Base-by-base conservation (phyloP, 1,140 invertebrate species). In the Brachionus rubens region DNA sequence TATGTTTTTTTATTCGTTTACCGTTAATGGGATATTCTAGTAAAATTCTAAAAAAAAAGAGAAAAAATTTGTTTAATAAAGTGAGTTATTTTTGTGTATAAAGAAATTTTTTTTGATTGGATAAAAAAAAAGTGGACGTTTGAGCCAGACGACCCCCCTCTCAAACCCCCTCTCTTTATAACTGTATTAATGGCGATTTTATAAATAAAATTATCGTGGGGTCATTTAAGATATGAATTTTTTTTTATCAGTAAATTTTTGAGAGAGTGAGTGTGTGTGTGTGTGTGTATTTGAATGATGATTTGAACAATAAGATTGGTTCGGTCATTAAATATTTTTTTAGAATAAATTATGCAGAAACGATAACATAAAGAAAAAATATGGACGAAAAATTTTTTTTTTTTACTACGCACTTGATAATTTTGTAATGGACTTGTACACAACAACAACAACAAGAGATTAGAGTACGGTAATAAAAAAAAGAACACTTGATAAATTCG, bases 161-260 rank as follows among this genome's bases (percentile, higher is more conserved):
- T 4, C 24, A 16, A 26, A 6, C 19, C 28, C 14, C 24, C 40
- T 3, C 9, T 24, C 12, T 68, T 14, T 30, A 46, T 47, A 68
- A 68, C 62, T 46, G 40, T 46, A 46, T 28, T 47, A 43, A 68
- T 47, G 62, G 40, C 62, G 43, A 68, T 46, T 46, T 67, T 4
- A 4, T 48, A n/a, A 48, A 48, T 6, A 48, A 16, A 48, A 48
- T 48, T 68, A 68, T 68, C 40, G 62, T 30, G 54, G 62, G 43
- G 43, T 68, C 62, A 68, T 43, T 46, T 68, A 30, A 68, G 40
- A 68, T 68, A 68, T 46, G 40, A 68, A 68, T 47, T 46, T 30
- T 68, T 21, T 48, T 21, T 48, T 21, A 16, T 48, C 46, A 48
- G 46, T 16, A 48, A 36, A 5, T 36, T 36, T 36, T 36, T n/a